Base-by-base conservation (phyloP, 2,797 vertebrate genomes). In the Enteromius anoplus region DNA sequence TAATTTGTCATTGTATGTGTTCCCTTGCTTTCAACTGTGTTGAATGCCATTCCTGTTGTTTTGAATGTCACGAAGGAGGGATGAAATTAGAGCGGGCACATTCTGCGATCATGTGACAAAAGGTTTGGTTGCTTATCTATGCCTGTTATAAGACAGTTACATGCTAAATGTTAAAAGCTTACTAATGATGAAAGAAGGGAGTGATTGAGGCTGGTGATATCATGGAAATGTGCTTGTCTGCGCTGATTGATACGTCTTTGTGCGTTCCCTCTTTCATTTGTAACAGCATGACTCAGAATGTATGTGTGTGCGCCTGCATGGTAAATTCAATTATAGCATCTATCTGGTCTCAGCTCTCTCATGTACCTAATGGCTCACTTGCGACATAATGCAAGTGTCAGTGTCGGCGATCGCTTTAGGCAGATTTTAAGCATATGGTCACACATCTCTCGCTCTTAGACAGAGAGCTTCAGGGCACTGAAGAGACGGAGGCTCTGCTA, bases 351-450 rank as follows among this genome's bases (percentile, higher is more conserved):
- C 8, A 1, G 42, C 45, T 68, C 17, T 55, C 80, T 93, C 91
- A 85, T 88, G 80, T 83, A 68, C 51, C 85, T 90, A 91, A 92
- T 88, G 85, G 91, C 86, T 85, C 89, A 84, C 70, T 84, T 87
- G 89, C 86, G 88, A 91, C 90, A 89, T 79, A 88, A 92, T 92
- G 90, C 89, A 89, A 76, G 87, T 89, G 91, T 90, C 84, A 77
- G 53, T 85, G 66, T 80, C 29, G 7, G 58, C 4, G 11, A 75
- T 72, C 51, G 21, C 42, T 68, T 62, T 53, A 75, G 78, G 71
- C 60, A 64, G 47, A 76, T 81, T 62, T 81, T 75, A 85, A 78
- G 53, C 71, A 69, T 79, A 45, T 72, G 53, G 75, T 85, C 75
- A 51, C 84, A 73, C 64, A 66, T 79, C 68, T 75, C 60, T 76